phyloP scores from a whole-genome alignment of 2,888 invertebrate genomes.

The Eupithecia subfuscata region DNA sequence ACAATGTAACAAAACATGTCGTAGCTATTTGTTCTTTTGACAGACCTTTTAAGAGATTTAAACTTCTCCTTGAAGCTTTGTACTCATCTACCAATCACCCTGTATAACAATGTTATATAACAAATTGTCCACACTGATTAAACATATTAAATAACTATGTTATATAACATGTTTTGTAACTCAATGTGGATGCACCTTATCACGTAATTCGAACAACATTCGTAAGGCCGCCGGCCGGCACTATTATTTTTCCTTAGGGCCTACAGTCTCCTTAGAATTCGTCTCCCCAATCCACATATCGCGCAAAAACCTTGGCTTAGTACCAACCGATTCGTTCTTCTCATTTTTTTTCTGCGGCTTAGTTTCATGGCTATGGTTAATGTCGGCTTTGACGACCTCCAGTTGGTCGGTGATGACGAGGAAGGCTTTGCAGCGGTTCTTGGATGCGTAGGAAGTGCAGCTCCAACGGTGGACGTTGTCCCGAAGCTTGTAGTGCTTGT shows the following conservation, averaged over 20 bases:
- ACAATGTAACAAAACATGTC: too few relatives aligned
- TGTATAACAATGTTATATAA: too few relatives aligned
- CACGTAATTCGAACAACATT: neutral
- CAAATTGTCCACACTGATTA: too few relatives aligned
- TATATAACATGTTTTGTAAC: too few relatives aligned
- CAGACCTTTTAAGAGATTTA: too few relatives aligned
- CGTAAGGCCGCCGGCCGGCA: too few relatives aligned
- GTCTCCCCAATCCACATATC: constrained; percentile 23
- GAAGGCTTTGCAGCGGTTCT: constrained; percentile 74
- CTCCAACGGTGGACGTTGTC: constrained; percentile 75
- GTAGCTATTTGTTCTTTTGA: too few relatives aligned
- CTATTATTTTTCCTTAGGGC: neutral
- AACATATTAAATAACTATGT: too few relatives aligned
- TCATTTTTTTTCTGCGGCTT: constrained; percentile 52
- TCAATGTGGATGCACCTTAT: neutral
- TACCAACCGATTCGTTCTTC: constrained; percentile 7
- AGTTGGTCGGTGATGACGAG: constrained; percentile 73
- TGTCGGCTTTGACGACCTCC: constrained; percentile 70
- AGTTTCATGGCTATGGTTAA: constrained; percentile 68
- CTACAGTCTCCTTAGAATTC: neutral
- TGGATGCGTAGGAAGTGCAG: constrained; percentile 73
- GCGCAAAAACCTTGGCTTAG: constrained; percentile 23
- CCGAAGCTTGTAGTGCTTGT: constrained; percentile 73
- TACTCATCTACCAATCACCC: too few relatives aligned
- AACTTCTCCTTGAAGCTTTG: too few relatives aligned